phyloP scores from a whole-genome alignment of 2,797 vertebrate species.

The Rhincodon typus region DNA sequence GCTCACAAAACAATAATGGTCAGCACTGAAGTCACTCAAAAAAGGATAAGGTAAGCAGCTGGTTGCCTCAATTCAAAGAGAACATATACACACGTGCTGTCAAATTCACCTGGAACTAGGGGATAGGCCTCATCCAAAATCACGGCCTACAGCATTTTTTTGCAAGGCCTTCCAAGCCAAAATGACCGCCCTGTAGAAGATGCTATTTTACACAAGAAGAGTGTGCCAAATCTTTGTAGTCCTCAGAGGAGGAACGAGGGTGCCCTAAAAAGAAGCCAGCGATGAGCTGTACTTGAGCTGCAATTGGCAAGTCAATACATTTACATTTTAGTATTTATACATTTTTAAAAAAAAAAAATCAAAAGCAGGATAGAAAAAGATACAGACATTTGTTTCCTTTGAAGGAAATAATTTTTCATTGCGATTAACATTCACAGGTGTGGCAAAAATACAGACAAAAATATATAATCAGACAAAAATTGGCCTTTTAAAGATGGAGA shows the following conservation, averaged over 20 bases:
- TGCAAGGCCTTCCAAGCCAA: neutral
- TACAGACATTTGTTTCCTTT: conserved; percentile 20
- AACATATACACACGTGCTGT: neutral
- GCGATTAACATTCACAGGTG: conserved; percentile 21
- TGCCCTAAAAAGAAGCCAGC: neutral
- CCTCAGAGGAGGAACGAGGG: neutral
- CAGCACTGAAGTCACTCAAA: neutral
- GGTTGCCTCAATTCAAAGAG: neutral
- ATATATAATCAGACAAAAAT: neutral
- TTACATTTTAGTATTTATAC: neutral
- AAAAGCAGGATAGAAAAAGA: conserved; percentile 11
- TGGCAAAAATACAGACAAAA: conserved; percentile 22
- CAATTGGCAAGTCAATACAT: neutral
- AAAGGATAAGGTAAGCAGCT: neutral
- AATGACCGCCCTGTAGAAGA: neutral
- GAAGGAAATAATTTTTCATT: conserved; percentile 11
- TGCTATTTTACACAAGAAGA: neutral
- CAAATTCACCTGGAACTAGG: neutral
- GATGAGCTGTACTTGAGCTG: neutral
- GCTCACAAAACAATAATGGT: neutral
- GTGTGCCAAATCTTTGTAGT: neutral
- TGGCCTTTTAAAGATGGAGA: conserved; percentile 16
- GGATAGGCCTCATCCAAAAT: neutral
- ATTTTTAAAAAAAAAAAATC: neutral
- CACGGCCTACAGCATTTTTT: neutral